Evolutionary conservation across 2,113 vertebrate species (phyloP).

Genomic region (Neolamprologus devosi): DNA sequence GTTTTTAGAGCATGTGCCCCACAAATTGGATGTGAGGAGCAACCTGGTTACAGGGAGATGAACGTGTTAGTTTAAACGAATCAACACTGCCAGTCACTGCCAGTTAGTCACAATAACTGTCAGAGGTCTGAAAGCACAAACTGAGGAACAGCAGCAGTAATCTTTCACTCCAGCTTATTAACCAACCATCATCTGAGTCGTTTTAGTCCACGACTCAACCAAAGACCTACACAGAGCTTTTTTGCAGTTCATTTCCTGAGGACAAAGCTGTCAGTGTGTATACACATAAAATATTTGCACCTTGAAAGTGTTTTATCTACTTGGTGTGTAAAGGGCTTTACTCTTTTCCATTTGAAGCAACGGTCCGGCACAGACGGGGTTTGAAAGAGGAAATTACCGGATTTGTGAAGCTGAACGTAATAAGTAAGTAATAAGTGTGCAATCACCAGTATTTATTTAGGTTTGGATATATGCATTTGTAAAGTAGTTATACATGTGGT

Average conservation of each 20-base stretch:
- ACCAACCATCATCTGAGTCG: background rate
- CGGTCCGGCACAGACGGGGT: fast-evolving
- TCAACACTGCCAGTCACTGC: too few relatives aligned
- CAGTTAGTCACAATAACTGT: background rate
- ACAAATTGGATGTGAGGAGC: background rate
- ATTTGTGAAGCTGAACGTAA: background rate
- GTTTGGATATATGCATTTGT: fast-evolving
- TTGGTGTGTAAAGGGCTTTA: background rate
- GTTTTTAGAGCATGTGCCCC: background rate
- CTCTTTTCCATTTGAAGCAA: background rate
- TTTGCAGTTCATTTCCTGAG: background rate
- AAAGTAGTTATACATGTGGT: background rate
- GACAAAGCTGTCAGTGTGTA: background rate
- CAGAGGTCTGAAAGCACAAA: background rate
- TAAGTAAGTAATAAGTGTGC: fast-evolving
- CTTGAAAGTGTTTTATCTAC: fast-evolving
- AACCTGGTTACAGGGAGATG: background rate
- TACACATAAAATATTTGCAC: background rate
- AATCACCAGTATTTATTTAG: background rate
- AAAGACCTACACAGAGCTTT: background rate
- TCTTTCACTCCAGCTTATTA: background rate
- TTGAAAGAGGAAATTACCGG: background rate
- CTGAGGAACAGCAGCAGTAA: background rate
- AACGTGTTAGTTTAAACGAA: background rate
- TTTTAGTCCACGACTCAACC: background rate